These are phyloP conservation scores for Sogatella furcifera DNA, from an alignment of 1,140 invertebrate species.

Conservation along the genomic window DNA sequence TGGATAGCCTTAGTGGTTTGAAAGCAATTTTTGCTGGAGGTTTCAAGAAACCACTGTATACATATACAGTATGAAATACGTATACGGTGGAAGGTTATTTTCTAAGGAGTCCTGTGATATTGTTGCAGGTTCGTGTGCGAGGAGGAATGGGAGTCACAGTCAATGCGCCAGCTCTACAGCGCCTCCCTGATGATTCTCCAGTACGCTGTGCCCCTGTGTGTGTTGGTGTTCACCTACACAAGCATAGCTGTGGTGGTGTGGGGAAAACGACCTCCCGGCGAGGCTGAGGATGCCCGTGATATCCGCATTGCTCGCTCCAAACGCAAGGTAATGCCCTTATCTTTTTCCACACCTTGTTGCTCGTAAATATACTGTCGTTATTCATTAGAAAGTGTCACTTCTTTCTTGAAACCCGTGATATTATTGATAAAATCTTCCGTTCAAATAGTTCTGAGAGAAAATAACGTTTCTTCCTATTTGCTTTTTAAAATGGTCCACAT, in stretches of 20 bases:
- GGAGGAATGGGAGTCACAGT: conserved; percentile 46
- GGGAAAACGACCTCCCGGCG: conserved; percentile 75
- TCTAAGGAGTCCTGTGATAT: no score
- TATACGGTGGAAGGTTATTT: background rate
- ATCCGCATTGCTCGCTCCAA: conserved; percentile 74
- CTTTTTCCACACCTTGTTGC: no score
- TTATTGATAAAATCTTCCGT: no score
- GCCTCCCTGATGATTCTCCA: conserved; percentile 69
- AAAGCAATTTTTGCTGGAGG: no score
- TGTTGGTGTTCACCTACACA: conserved; percentile 78
- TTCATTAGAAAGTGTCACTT: no score
- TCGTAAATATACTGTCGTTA: no score
- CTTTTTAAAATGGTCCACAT: no score
- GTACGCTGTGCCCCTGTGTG: conserved; percentile 69
- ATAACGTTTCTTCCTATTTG: no score
- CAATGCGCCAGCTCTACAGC: conserved; percentile 58
- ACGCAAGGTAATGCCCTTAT: conserved; percentile 57
- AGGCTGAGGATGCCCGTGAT: conserved; percentile 73
- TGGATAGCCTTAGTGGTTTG: no score
- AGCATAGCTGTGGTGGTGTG: conserved; percentile 79
- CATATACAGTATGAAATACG: background rate
- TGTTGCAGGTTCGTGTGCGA: conserved; percentile 49
- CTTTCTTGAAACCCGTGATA: no score
- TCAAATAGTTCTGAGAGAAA: no score
- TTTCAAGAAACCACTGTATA: no score